Conservation (phyloP, 2,888 invertebrate genomes). For the Sinohyriopsis cumingii region DNA sequence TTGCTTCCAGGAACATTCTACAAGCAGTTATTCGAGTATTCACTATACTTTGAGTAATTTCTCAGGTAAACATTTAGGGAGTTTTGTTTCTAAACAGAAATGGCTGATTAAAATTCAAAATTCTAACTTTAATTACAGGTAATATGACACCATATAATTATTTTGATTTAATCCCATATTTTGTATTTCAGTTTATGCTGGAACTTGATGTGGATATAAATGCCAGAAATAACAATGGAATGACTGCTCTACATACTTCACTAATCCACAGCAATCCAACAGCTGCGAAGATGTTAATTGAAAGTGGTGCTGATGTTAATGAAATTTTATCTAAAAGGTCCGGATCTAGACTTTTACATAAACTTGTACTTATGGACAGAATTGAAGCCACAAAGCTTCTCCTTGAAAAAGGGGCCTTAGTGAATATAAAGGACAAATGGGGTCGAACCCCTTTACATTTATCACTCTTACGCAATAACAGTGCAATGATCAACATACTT, state of each 20-base stretch:
- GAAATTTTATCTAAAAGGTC: conserved; percentile 48
- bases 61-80: no score
- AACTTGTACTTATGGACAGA: conserved; percentile 50
- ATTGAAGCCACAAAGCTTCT: conserved; percentile 46
- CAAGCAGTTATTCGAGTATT: no score
- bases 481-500: conserved; percentile 45
- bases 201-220: conserved; percentile 54
- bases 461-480: conserved; percentile 46
- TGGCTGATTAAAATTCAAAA: no score
- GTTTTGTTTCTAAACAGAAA: no score
- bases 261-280: conserved; percentile 50
- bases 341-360: conserved; percentile 55
- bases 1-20: no score
- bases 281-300: conserved; percentile 50
- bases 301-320: conserved; percentile 57
- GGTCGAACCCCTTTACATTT: conserved; percentile 56
- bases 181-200: conserved; percentile 38
- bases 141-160: no score
- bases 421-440: conserved; percentile 46
- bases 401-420: conserved; percentile 47
- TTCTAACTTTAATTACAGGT: no score
- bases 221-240: conserved; percentile 54
- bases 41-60: no score
- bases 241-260: conserved; percentile 48
- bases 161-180: no score